phyloP scores from a whole-genome alignment of 2,888 invertebrate species.

The Troides oblongomaculatus region DNA sequence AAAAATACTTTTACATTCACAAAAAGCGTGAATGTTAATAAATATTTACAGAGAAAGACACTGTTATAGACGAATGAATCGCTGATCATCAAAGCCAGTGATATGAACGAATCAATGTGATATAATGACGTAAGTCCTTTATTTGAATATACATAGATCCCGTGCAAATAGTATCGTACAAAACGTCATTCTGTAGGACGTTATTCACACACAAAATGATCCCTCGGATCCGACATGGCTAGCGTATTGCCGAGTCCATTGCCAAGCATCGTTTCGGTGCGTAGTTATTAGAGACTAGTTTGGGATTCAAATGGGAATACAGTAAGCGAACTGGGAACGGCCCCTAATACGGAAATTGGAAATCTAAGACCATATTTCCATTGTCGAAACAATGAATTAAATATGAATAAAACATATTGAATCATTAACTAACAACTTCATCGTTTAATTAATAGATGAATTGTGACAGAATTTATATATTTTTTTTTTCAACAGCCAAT shows the following conservation, averaged over 20 bases:
- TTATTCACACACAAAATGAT: conserved; percentile 6
- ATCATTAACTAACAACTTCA: too few relatives aligned
- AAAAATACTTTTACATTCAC: too few relatives aligned
- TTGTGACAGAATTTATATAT: too few relatives aligned
- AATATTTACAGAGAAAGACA: too few relatives aligned
- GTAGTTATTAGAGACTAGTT: conserved; percentile 27
- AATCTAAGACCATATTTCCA: conserved; percentile 30
- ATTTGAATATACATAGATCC: background rate
- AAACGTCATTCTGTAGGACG: background rate
- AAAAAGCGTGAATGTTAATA: too few relatives aligned
- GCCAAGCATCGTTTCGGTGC: conserved; percentile 12
- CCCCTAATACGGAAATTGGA: conserved; percentile 33
- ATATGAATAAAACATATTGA: too few relatives aligned
- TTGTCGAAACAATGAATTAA: conserved; percentile 1
- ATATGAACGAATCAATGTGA: too few relatives aligned
- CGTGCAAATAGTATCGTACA: background rate
- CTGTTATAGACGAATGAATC: too few relatives aligned
- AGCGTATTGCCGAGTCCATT: conserved; percentile 15
- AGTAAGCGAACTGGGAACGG: conserved; percentile 33
- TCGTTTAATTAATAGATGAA: too few relatives aligned
- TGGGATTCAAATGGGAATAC: conserved; percentile 29
- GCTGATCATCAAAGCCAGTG: too few relatives aligned
- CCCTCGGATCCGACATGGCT: conserved; percentile 5
- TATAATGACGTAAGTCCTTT: too few relatives aligned
- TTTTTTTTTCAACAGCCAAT: too few relatives aligned